Base-by-base conservation (phyloP, 2,888 invertebrate genomes). In the Brenthis hecate region DNA sequence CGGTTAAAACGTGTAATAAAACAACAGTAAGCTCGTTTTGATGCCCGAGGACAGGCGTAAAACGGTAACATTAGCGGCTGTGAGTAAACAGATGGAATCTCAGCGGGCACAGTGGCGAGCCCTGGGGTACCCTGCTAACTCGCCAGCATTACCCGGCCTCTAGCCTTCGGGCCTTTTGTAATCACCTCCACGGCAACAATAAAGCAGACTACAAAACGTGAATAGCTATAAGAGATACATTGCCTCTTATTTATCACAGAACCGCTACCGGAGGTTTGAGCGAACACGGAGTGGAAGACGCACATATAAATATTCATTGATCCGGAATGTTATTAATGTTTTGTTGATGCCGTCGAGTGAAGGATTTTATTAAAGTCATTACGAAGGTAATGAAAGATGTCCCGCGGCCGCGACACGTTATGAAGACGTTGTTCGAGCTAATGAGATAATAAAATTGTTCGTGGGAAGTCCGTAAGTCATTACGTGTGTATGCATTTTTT, bases 351-450 rank as follows among this genome's bases (percentile, higher is more conserved):
- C 66, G 76, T 77, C 73, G 80, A 82, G 81, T 84, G 79, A 84
- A 85, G 81, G 83, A 82, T 85, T 87, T 86, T 86, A 88, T 89
- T 82, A 84, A 85, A 82, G 84, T 78, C 81, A 88, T 89, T 88
- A 87, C 81, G 75, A 80, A 80, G 81, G 82, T 87, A 89, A 89
- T 88, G 87, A 86, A 88, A 84, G 85, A 86, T 86, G 87, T 87
- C 88, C 85, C 84, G 85, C 77, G 87, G 88, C 85, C 62, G 85
- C 83, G 87, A 88, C 89, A 85, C 88, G 81, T 85, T 86, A 89
- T 89, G 85, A 89, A 91, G 90, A 88, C 87, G 85, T 90, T 85
- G 85, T 83, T 88, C 86, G 83, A 81, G 76, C 82, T 91, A 91
- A 91, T 91, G 89, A 89, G 88, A 83, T 86, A 86, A 87, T 88